Evolutionary conservation across 2,113 vertebrate species (phyloP).

Genomic region (Promerops cafer): DNA sequence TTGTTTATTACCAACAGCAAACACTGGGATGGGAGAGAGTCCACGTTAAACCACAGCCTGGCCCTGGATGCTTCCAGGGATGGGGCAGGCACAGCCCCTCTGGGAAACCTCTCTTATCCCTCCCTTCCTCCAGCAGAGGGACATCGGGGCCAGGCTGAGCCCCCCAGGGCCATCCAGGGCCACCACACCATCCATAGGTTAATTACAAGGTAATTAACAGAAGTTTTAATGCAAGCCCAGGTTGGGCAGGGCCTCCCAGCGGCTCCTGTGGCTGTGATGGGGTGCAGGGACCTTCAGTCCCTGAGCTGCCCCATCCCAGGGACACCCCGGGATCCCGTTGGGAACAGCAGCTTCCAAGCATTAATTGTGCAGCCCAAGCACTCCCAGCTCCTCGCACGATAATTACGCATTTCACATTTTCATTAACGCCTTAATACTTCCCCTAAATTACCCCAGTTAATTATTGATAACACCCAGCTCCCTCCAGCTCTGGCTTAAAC

Average conservation of each 20-base stretch:
- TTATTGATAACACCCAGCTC: slow-evolving; percentile 43
- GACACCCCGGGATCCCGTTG: fast-evolving
- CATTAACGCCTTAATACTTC: slow-evolving; percentile 32
- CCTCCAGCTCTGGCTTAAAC: not conserved
- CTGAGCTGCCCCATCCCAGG: not conserved
- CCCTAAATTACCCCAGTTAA: slow-evolving; percentile 41
- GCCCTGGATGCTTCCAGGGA: not conserved
- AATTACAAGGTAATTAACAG: not conserved
- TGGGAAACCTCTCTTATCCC: not conserved
- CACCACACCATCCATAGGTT: not conserved
- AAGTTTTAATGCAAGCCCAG: not conserved
- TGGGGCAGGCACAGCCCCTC: not conserved
- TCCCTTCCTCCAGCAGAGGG: not conserved
- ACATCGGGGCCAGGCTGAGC: not conserved
- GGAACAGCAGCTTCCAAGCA: fast-evolving
- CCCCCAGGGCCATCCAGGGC: not conserved
- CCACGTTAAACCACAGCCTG: fast-evolving
- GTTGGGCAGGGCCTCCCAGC: not conserved
- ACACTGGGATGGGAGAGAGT: not conserved
- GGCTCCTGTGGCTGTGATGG: not conserved
- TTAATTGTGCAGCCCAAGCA: not conserved
- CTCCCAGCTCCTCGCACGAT: not conserved
- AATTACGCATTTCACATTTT: not conserved
- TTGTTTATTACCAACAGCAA: not conserved
- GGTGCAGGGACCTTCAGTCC: not conserved